These are phyloP conservation scores for Amblyopsis rosae DNA, from an alignment of 2,113 vertebrate species.

Conservation along the genomic window DNA sequence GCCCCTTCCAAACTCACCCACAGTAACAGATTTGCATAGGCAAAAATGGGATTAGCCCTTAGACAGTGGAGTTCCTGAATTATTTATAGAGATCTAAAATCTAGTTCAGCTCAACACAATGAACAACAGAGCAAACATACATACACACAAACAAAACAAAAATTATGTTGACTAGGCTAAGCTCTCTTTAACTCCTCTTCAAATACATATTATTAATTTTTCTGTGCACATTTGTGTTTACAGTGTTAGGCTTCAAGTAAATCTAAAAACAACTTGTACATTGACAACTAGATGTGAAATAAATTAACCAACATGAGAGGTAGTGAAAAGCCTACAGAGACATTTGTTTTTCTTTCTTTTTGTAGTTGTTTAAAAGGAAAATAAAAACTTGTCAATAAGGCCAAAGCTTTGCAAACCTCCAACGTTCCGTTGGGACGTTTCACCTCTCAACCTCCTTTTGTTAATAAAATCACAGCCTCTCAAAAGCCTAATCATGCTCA, in stretches of 20 bases:
- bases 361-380: conserved; percentile 44
- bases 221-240: conserved; percentile 79
- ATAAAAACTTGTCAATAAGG: conserved; percentile 63
- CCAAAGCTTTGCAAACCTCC: conserved; percentile 66
- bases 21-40: conserved; percentile 85
- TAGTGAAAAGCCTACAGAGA: conserved; percentile 78
- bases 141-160: conserved; percentile 51
- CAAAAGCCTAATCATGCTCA: conserved; percentile 35
- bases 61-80: conserved; percentile 84
- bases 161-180: conserved; percentile 67
- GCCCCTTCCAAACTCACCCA: conserved; percentile 66
- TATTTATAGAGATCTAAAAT: conserved; percentile 78
- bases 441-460: conserved; percentile 27
- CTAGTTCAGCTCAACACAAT: conserved; percentile 77
- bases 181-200: conserved; percentile 66
- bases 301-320: conserved; percentile 82
- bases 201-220: conserved; percentile 65
- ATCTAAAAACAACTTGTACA: conserved; percentile 78
- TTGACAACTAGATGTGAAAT: conserved; percentile 78
- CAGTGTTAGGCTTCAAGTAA: conserved; percentile 87
- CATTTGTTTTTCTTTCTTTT: conserved; percentile 39
- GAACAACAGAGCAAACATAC: conserved; percentile 64
- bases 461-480: conserved; percentile 54
- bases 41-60: conserved; percentile 85
- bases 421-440: conserved; percentile 36